phyloP scores from a whole-genome alignment of 2,888 invertebrate genomes.

The Caenorhabditis parvicauda region DNA sequence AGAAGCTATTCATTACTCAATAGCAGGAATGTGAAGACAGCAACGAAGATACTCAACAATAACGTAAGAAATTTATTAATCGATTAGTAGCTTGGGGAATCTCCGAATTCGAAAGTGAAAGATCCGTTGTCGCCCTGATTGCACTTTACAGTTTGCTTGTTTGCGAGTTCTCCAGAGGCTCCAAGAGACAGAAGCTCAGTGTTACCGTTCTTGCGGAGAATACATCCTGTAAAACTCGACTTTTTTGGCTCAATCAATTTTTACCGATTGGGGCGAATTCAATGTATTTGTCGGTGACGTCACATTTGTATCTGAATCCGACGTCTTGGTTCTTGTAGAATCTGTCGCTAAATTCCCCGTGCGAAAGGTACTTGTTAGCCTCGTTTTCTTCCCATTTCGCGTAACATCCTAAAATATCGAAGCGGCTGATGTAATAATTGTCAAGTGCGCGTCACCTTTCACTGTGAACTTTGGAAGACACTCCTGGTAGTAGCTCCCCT shows the following conservation, averaged over 20 bases:
- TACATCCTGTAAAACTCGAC: constrained; percentile 6
- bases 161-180: constrained; percentile 11
- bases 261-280: constrained; percentile 18
- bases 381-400: constrained; percentile 18
- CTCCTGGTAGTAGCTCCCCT: constrained; percentile 24
- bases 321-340: constrained; percentile 16
- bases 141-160: constrained; percentile 24
- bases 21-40: constrained; percentile 1
- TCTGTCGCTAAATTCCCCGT: constrained; percentile 13
- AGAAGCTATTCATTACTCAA: neutral
- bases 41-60: constrained; percentile 13
- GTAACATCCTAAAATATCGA: constrained; percentile 10
- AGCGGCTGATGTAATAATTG: neutral
- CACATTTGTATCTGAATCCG: constrained; percentile 28
- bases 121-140: constrained; percentile 25
- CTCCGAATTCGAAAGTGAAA: constrained; percentile 25
- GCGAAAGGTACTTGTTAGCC: constrained; percentile 10
- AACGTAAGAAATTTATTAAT: constrained; percentile 8
- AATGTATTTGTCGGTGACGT: constrained; percentile 21
- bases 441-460: constrained; percentile 3
- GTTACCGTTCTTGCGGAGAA: constrained; percentile 18
- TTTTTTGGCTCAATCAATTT: neutral
- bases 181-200: constrained; percentile 12
- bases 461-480: constrained; percentile 21
- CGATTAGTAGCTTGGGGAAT: constrained; percentile 2